Evolutionary conservation across 92 coral and sea anemone species (phyloP).

Genomic region (Zoanthus sociatus): DNA sequence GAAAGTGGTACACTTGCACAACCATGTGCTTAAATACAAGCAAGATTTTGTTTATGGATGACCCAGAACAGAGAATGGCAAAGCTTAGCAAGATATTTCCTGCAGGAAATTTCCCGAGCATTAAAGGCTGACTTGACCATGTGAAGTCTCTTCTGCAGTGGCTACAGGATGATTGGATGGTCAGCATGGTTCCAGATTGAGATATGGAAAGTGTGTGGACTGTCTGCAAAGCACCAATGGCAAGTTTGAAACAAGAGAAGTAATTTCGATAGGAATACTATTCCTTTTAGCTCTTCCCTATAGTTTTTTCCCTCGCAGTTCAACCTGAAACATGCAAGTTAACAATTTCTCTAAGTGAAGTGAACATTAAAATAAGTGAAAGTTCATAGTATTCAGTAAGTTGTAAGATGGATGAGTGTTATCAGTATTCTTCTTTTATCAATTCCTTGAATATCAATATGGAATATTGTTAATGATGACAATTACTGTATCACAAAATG

Average conservation of each 20-base stretch:
- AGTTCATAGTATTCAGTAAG: background rate
- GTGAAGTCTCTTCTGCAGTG: conserved; percentile 44
- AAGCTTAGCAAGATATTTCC: conserved; percentile 67
- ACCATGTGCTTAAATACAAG: conserved; percentile 69
- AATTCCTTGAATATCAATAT: background rate
- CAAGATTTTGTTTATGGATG: conserved; percentile 66
- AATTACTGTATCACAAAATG: background rate
- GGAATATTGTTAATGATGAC: background rate
- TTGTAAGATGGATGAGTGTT: background rate
- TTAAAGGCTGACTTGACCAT: conserved; percentile 71
- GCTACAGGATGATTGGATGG: conserved; percentile 47
- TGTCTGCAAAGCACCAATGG: conserved; percentile 65
- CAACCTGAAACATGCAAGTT: conserved; percentile 47
- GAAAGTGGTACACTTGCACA: conserved; percentile 52
- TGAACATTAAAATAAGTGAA: background rate
- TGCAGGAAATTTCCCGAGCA: conserved; percentile 72
- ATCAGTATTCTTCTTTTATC: background rate
- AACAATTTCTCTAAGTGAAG: background rate
- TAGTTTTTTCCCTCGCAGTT: conserved; percentile 47
- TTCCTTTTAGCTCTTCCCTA: conserved; percentile 73
- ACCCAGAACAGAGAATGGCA: conserved; percentile 71
- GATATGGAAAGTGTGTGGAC: conserved; percentile 40
- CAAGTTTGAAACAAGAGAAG: conserved; percentile 68
- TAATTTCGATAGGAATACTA: conserved; percentile 71
- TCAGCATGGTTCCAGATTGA: conserved; percentile 70